Conservation (phyloP, 2,888 invertebrate species). For the Netelia melanura region DNA sequence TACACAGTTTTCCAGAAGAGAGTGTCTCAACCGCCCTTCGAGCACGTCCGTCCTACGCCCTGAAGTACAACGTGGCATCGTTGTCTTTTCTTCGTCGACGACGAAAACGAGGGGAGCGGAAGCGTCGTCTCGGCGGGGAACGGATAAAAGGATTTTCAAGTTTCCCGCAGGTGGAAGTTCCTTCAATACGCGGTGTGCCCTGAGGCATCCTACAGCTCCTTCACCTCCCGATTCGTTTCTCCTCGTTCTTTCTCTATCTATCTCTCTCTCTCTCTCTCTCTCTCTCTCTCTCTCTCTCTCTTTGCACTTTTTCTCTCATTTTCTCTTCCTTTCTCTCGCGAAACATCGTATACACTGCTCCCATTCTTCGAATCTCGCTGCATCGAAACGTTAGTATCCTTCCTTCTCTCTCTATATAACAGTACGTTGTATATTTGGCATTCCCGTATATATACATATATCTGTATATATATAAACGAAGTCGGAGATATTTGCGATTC, state of each 20-base stretch:
- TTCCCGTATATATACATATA: neutral
- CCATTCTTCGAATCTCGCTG: neutral
- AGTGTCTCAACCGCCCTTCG: constrained; percentile 46
- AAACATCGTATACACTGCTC: constrained; percentile 7
- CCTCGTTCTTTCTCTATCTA: constrained; percentile 13
- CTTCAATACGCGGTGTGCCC: constrained; percentile 62
- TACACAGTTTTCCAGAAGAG: constrained; percentile 32
- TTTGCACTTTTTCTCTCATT: constrained; percentile 19
- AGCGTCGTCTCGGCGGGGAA: constrained; percentile 47
- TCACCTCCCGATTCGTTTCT: constrained; percentile 14
- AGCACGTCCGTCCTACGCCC: constrained; percentile 55
- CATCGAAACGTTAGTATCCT: constrained; percentile 11
- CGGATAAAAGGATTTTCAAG: constrained; percentile 68
- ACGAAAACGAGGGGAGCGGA: constrained; percentile 16
- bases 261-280: neutral
- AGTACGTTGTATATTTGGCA: neutral
- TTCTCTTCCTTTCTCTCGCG: constrained; percentile 6
- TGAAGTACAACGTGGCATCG: constrained; percentile 23
- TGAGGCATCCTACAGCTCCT: constrained; percentile 46
- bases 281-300: neutral
- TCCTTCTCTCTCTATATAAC: neutral
- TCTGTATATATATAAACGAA: constrained; percentile 16
- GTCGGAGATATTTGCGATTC: constrained; percentile 38
- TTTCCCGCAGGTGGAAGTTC: constrained; percentile 67
- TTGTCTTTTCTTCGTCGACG: constrained; percentile 35